Evolutionary conservation across 2,797 vertebrate genomes (phyloP).

Genomic region (Morus bassanus): DNA sequence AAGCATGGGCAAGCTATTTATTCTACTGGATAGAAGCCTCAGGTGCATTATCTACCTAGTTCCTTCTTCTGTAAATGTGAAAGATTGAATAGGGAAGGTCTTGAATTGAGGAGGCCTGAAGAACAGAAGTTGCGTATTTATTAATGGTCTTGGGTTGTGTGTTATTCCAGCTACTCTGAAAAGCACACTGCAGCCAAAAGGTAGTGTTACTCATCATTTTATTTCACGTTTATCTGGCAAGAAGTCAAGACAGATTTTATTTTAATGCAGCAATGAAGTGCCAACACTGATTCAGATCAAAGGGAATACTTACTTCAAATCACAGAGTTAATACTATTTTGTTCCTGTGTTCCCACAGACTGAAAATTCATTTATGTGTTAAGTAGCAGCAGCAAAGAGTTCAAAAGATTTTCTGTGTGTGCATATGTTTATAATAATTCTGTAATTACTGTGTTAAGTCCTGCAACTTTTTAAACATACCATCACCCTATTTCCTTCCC

Average conservation of each 20-base stretch:
- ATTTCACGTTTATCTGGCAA: not conserved
- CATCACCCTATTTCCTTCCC: not conserved
- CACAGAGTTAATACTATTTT: not conserved
- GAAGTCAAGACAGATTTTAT: not conserved
- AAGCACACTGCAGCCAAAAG: not conserved
- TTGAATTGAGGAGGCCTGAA: not conserved
- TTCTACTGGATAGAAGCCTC: not conserved
- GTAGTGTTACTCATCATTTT: not conserved
- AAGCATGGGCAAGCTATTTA: not conserved
- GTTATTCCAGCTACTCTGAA: not conserved
- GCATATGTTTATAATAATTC: not conserved
- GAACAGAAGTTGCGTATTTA: not conserved
- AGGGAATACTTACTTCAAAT: not conserved
- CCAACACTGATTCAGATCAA: not conserved
- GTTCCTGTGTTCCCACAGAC: not conserved
- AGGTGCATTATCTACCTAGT: not conserved
- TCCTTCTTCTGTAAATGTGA: not conserved
- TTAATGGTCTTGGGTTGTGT: not conserved
- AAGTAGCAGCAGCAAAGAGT: not conserved
- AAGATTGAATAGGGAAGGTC: not conserved
- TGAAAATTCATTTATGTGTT: not conserved
- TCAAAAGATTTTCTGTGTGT: not conserved
- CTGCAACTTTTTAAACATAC: not conserved
- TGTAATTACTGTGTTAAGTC: not conserved
- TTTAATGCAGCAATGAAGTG: not conserved